Evolutionary conservation across 2,113 vertebrate genomes (phyloP), one percentile per base, ranked within the genome.

Genomic region (Nansenia antarctica): DNA sequence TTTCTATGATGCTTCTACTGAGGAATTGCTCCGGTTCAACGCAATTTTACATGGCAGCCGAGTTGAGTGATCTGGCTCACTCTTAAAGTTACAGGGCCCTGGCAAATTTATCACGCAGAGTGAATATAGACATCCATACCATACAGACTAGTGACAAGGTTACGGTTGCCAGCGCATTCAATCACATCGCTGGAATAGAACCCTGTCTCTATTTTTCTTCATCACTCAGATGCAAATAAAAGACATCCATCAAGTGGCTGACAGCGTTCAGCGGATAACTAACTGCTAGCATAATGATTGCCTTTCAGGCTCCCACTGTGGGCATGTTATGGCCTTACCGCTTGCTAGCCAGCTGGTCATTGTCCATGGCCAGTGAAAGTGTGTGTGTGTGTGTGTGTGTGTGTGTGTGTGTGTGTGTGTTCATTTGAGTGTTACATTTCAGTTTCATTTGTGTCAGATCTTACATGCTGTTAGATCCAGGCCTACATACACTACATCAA

Each of bases 181-280:
- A 77, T 88, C 85, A 83, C 68, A 62, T 9, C 0, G 20, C 54
- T 18, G 74, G 70, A 79, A 76, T 78, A 81, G 61, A 74, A 72
- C 65, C 24, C 54, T 37, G 62, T 74, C 53, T 65, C 74, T 61
- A 74, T 81, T 79, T 84, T 75, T 81, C 82, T 82, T 86, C 79
- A 85, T 90, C 76, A 71, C 57, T 76, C 74, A 62, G 42, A 83
- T 76, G 73, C 77, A 82, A 85, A 89, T 84, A 79, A 85, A 86
- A 82, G 30, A 59, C 76, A 82, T 82, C 78, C 72, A 82, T 91
- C 88, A 85, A 47, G 24, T 18, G 26, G 3, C 47, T 55, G 67
- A 74, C 77, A 77, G 69, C 61, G 35, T 45, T 65, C 70, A 61
- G 69, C 42, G 66, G 75, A 82, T 81, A 78, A 79, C 57, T 70